Evolutionary conservation across 2,888 invertebrate species (phyloP), one percentile per base, ranked within the genome.

Genomic region (Melanostoma mellinum): DNA sequence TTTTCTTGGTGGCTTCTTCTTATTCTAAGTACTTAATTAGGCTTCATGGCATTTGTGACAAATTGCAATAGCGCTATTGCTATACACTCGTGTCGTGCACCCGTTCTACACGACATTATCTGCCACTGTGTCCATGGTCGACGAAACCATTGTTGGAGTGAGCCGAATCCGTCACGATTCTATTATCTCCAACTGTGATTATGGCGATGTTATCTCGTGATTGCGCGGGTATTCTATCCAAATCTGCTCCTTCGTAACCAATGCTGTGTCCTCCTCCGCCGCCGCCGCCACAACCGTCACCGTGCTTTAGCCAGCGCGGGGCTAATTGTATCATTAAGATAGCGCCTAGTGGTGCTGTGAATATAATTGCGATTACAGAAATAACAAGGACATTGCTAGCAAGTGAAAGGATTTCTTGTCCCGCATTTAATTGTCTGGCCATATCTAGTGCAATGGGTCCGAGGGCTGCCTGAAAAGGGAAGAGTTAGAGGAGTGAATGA

Each of bases 361-460:
- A 90, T 72, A 94, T 91, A 85, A 92, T 93, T 44, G 93, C 92
- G 65, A 94, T 87, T 3, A 93, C 93, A 3, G 93, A 91, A 87
- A 93, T 88, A 85, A 92, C 92, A 88, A 94, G 89, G 86, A 93
- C 92, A 88, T 90, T 89, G 86, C 88, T 90, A 61, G 92, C 92
- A 78, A 92, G 89, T 3, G 88, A 84, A 78, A 91, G 87, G 69
- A 88, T 86, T 58, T 88, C 88, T 4, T 53, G 85, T 72, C 87
- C 87, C 36, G 89, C 88, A 36, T 88, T 88, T 63, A 88, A 85
- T 72, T 89, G 87, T 88, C 93, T 89, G 78, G 93, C 93, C 86
- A 92, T 89, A 87, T 94, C 94, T 86, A 94, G 89, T 6, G 94
- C 94, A 85, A 94, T 92, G 20, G 95, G 94, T 20, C 94, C 94